A percentile compares a stretch with the other conserved stretches of the same genome.
Conservation (phyloP, 92 coral and sea anemone genomes). For the Zoanthus sociatus region DNA sequence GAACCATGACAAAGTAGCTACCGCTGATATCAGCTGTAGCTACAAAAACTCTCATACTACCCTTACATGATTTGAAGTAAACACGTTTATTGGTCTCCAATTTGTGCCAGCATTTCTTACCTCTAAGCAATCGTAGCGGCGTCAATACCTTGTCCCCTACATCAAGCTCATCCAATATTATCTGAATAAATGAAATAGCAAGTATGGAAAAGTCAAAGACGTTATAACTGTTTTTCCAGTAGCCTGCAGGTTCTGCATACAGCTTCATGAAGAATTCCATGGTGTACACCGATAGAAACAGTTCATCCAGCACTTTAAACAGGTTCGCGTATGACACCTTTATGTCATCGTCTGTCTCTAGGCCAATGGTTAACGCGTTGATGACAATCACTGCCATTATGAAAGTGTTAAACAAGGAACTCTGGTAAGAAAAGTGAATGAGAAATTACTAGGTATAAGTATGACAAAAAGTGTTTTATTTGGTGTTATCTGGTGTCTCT, state of each 20-base stretch:
- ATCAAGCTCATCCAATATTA: conserved; percentile 88
- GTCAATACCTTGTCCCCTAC: conserved; percentile 94
- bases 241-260: conserved; percentile 89
- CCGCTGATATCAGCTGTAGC: too few relatives aligned
- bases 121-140: conserved; percentile 93
- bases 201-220: conserved; percentile 91
- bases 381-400: conserved; percentile 91
- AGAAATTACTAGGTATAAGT: not conserved
- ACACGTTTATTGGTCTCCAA: not conserved
- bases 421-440: conserved; percentile 54
- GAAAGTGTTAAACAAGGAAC: conserved; percentile 81
- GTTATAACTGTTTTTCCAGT: conserved; percentile 98
- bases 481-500: too few relatives aligned
- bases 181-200: conserved; percentile 90
- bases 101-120: conserved; percentile 38
- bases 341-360: conserved; percentile 87
- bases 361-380: conserved; percentile 90
- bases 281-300: conserved; percentile 93
- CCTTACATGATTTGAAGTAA: too few relatives aligned
- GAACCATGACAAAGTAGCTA: too few relatives aligned
- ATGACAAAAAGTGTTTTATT: too few relatives aligned
- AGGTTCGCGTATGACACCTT: conserved; percentile 64
- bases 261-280: conserved; percentile 93
- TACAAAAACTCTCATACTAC: too few relatives aligned
- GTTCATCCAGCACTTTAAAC: conserved; percentile 86